Percentiles rank a stretch among this genome's conserved stretches.
Conservation (phyloP, 1,140 invertebrate genomes). For the Tenebrio molitor region DNA sequence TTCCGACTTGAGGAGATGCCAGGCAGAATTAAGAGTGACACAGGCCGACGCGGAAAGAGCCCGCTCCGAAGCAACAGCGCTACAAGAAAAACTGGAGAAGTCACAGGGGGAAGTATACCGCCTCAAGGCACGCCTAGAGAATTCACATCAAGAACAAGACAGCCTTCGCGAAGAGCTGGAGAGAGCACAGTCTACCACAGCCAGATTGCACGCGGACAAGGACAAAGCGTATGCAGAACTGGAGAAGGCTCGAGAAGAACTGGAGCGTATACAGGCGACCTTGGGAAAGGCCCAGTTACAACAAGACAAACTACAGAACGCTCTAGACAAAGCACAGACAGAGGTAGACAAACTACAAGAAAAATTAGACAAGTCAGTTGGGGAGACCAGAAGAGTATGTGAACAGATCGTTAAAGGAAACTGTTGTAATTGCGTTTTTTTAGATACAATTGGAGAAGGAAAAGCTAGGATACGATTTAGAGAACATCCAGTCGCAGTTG, state of each 20-base stretch:
- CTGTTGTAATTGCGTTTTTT: constrained; percentile 45
- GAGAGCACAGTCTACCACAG: constrained; percentile 79
- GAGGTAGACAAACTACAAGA: constrained; percentile 93
- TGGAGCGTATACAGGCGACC: constrained; percentile 89
- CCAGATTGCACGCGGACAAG: constrained; percentile 87
- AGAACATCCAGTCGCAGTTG: constrained; percentile 89
- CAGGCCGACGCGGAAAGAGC: constrained; percentile 90
- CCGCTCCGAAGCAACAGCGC: constrained; percentile 82
- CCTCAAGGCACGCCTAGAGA: constrained; percentile 93
- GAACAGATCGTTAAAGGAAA: background rate
- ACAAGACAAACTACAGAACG: constrained; percentile 90
- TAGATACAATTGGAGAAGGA: constrained; percentile 92
- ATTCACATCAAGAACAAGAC: constrained; percentile 93
- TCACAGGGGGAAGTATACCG: constrained; percentile 95
- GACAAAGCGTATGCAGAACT: constrained; percentile 88
- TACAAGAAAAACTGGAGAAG: constrained; percentile 94
- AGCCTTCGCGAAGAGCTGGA: constrained; percentile 93
- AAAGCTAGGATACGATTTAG: constrained; percentile 90
- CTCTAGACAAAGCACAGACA: constrained; percentile 89
- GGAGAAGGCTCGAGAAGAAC: constrained; percentile 91
- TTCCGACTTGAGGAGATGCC: constrained; percentile 86
- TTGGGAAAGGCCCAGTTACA: constrained; percentile 91
- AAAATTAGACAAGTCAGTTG: constrained; percentile 83
- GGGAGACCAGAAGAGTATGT: constrained; percentile 84
- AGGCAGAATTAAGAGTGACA: constrained; percentile 88